These are phyloP conservation scores for Muntiacus reevesi DNA, from an alignment of 2,113 vertebrate genomes.

Conservation along the genomic window DNA sequence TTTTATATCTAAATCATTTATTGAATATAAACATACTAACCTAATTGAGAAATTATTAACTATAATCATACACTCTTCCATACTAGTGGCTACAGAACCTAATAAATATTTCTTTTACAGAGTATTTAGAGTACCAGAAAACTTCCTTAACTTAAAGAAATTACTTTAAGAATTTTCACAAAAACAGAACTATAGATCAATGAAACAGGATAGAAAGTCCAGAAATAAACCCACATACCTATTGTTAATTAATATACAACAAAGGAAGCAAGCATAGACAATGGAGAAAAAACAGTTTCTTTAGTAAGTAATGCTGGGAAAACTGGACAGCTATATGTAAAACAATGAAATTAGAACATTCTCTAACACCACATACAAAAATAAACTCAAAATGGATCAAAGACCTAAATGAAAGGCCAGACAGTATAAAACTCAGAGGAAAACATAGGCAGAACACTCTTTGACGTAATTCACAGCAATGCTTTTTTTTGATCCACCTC, in stretches of 20 bases:
- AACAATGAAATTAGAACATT: neutral
- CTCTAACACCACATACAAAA: neutral
- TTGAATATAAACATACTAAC: neutral
- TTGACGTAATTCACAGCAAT: neutral
- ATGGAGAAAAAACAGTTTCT: neutral
- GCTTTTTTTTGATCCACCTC: neutral
- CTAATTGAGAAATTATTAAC: constrained; percentile 43
- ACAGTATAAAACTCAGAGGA: neutral
- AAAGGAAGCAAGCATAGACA: neutral
- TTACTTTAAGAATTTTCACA: neutral
- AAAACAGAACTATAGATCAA: neutral
- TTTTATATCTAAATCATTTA: neutral
- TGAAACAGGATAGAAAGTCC: neutral
- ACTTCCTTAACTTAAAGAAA: neutral
- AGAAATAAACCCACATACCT: neutral
- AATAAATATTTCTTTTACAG: neutral
- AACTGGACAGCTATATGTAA: neutral
- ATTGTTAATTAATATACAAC: neutral
- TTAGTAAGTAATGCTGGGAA: neutral
- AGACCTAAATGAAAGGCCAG: neutral
- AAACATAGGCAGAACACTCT: neutral
- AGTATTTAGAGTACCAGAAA: neutral
- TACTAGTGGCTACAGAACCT: neutral
- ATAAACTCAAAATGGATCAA: neutral
- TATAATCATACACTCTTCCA: neutral